Base-by-base conservation (phyloP, 2,113 vertebrate species). In the Platanista minor region DNA sequence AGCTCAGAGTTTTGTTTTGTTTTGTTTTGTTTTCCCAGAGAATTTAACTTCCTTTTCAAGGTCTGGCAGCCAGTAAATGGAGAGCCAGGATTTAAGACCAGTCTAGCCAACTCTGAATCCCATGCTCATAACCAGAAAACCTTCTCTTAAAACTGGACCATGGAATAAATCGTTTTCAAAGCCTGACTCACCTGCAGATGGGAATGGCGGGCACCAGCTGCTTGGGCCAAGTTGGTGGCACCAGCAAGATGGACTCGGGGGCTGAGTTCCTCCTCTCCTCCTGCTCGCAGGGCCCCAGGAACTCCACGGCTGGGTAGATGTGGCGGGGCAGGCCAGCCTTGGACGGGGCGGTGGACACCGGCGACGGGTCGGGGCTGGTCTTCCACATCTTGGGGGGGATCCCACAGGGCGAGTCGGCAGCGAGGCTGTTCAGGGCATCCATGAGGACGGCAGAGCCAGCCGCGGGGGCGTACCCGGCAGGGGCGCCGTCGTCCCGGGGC, bases 371-470 rank as follows among this genome's bases (percentile, higher is more conserved):
- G 1, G 99, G 98, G 96, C 98, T 99, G 74, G 99, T 99, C 98
- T 99, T 99, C 98, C 99, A 99, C 81, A 99, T 99, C 98, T 99
- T 99, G 4, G 99, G 98, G 94, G 99, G 99, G 94, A 99, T 98
- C 6, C 99, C 99, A 7, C 99, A 99, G 21, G 99, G 98, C 83
- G 99, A 98, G 85, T 98, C 98, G 0, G 97, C 11, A 31, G 98
- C 98, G 6, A 99, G 99, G 69, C 99, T 99, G 94, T 98, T 99
- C 98, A 99, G 98, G 96, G 98, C 99, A 71, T 99, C 99, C 91
- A 99, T 98, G 85, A 99, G 98, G 96, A 98, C 98, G 94, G 98
- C 75, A 77, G 99, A 96, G 49, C 96, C 97, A 39, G 99, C 98
- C 97, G 98, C 59, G 94, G 98, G 98, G 27, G 36, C 96, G 97